Percentiles rank a stretch among this genome's conserved stretches.
Evolutionary conservation across 2,113 vertebrate genomes (phyloP).

Genomic region (Vanacampus margaritifer): DNA sequence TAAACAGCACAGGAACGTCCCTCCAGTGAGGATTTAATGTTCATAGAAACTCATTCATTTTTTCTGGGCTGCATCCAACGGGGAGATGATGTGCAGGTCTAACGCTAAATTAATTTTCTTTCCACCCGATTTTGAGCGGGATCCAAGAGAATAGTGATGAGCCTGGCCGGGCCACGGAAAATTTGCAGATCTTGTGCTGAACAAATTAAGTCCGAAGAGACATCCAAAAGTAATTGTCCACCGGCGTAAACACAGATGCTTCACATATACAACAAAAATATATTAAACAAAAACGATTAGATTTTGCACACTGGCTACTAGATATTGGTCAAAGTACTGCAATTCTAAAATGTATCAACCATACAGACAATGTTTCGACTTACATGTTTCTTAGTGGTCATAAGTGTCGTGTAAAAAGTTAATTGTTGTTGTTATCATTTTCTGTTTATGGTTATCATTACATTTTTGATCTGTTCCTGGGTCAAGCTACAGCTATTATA

Average conservation of each 20-base stretch:
- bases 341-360: neutral
- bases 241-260: slow-evolving; percentile 6
- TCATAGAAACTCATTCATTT: slow-evolving; percentile 26
- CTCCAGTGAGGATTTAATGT: slow-evolving; percentile 17
- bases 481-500: no score
- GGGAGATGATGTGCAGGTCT: slow-evolving; percentile 34
- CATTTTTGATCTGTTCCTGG: no score
- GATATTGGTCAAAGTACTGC: slow-evolving; percentile 2
- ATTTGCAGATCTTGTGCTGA: slow-evolving; percentile 24
- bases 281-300: neutral
- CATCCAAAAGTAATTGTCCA: slow-evolving; percentile 38
- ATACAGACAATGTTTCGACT: neutral
- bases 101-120: slow-evolving; percentile 47
- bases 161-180: slow-evolving; percentile 28
- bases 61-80: slow-evolving; percentile 35
- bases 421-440: no score
- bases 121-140: slow-evolving; percentile 38
- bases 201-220: slow-evolving; percentile 58
- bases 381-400: no score
- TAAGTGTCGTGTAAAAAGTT: no score
- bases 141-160: slow-evolving; percentile 44
- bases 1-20: slow-evolving; percentile 15
- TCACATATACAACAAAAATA: neutral
- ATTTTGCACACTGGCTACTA: slow-evolving; percentile 30
- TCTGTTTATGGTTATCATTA: no score